Evolutionary conservation across 2,888 invertebrate species (phyloP), one percentile per base, ranked within the genome.

Genomic region (Noctua fimbriata): DNA sequence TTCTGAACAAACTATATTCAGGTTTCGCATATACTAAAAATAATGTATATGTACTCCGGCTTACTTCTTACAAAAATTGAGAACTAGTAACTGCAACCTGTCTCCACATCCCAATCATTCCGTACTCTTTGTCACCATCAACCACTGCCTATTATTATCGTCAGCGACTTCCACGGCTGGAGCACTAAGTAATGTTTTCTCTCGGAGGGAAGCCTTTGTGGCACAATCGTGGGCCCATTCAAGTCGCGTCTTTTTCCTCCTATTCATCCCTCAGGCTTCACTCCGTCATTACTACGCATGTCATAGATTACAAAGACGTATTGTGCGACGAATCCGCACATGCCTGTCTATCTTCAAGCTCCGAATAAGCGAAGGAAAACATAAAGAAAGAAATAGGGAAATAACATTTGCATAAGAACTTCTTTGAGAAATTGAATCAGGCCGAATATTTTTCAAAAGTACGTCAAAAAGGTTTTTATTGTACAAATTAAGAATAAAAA

Each of bases 211-310:
- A 41, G 76, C 82, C 91, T 93, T 94, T 93, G 92, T 92, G 79
- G 76, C 79, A 86, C 90, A 92, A 94, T 93, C 93, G 90, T 86
- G 79, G 85, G 88, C 87, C 91, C 89, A 92, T 94, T 92, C 92
- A 93, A 88, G 91, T 88, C 87, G 73, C 76, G 85, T 79, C 84
- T 88, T 90, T 91, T 91, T 87, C 84, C 86, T 89, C 83, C 86
- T 91, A 88, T 92, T 91, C 91, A 91, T 91, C 83, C 84, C 71
- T 32, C 69, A 76, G 80, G 82, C 84, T 88, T 87, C 86, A 71
- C 89, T 85, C 89, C 77, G 90, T 91, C 90, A 88, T 92, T 90
- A 89, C 85, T 84, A 87, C 86, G 82, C 84, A 89, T 79, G 85
- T 78, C 90, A 76, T 81, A 83, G 82, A 89, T 82, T 86, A 89